phyloP scores from a whole-genome alignment of 1,140 invertebrate species.

The Bombus difficillimus region DNA sequence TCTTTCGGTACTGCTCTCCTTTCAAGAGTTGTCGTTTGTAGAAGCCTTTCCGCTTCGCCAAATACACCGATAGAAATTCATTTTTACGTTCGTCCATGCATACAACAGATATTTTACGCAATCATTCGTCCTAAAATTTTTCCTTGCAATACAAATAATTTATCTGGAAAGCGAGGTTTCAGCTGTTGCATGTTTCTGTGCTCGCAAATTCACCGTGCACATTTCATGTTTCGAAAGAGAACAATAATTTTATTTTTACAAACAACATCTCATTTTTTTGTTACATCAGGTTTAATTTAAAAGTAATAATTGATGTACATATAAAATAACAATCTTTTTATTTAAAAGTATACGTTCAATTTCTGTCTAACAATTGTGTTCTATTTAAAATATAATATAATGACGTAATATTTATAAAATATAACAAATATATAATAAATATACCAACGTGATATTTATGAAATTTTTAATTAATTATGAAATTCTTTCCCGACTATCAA shows the following conservation, averaged over 20 bases:
- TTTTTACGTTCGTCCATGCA: conserved; percentile 11
- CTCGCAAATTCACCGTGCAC: background rate
- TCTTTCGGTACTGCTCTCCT: conserved; percentile 3
- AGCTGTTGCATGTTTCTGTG: background rate
- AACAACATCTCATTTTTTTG: background rate
- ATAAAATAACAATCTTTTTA: too few relatives aligned
- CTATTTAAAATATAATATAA: too few relatives aligned
- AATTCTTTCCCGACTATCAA: too few relatives aligned
- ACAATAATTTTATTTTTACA: background rate
- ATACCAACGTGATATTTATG: too few relatives aligned
- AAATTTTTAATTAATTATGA: too few relatives aligned
- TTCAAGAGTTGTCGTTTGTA: background rate
- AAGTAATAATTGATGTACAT: background rate
- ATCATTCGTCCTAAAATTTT: background rate
- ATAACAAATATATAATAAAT: too few relatives aligned
- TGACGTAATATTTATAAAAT: too few relatives aligned
- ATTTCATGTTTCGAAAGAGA: background rate
- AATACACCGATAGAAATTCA: conserved; percentile 1
- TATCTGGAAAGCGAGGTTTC: background rate
- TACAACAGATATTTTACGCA: background rate
- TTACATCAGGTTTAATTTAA: background rate
- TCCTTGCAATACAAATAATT: conserved; percentile 6
- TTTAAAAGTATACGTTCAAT: too few relatives aligned
- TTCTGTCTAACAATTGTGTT: too few relatives aligned
- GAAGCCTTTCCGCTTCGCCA: background rate